Evolutionary conservation across 2,797 vertebrate species (phyloP).

Genomic region (Ptychadena robeensis): DNA sequence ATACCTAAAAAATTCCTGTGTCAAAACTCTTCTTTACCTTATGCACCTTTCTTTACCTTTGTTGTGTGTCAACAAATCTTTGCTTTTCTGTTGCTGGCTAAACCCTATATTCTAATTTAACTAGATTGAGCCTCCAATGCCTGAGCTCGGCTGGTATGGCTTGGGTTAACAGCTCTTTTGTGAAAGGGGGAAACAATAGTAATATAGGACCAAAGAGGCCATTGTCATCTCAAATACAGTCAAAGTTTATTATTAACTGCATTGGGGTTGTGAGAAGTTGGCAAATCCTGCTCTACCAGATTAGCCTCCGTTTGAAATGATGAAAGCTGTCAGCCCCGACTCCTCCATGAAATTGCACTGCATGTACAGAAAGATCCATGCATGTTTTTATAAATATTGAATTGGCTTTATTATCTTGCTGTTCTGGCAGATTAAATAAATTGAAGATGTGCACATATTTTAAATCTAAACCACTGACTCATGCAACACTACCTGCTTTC

Average conservation of each 20-base stretch:
- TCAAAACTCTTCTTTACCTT: too few species aligned
- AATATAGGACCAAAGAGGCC: not conserved
- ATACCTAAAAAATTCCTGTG: too few species aligned
- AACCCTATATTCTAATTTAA: not conserved
- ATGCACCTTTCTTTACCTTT: too few species aligned
- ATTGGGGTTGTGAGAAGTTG: slow-evolving; percentile 59
- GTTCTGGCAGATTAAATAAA: slow-evolving; percentile 61
- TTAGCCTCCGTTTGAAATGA: slow-evolving; percentile 58
- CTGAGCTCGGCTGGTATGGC: not conserved
- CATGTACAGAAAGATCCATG: slow-evolving; percentile 24
- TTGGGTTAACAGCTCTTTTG: not conserved
- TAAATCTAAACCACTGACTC: slow-evolving; percentile 23
- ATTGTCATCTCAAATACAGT: slow-evolving; percentile 26
- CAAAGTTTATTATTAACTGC: slow-evolving; percentile 42
- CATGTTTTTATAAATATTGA: slow-evolving; percentile 61
- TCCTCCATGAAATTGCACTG: slow-evolving; percentile 47
- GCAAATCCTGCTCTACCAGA: slow-evolving; percentile 57
- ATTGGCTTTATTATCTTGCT: slow-evolving; percentile 60
- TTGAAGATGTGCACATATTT: slow-evolving; percentile 61
- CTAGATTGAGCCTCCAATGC: too few species aligned
- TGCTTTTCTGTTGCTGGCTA: too few species aligned
- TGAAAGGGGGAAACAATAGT: not conserved
- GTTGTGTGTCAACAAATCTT: too few species aligned
- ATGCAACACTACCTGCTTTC: not conserved
- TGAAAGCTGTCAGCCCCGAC: slow-evolving; percentile 50